Evolutionary conservation across 2,888 invertebrate species (phyloP).

Genomic region (Germaria angustata): DNA sequence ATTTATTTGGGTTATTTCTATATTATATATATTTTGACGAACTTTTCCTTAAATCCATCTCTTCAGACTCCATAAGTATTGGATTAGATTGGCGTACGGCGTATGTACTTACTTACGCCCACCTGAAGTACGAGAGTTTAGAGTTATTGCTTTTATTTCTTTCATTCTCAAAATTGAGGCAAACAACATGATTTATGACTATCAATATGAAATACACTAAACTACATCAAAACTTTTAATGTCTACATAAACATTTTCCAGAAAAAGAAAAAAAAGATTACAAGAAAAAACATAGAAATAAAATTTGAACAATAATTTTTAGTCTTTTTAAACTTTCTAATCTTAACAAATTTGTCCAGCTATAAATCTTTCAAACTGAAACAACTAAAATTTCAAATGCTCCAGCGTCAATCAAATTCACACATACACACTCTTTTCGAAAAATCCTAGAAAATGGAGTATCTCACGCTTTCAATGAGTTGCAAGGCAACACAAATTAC

Average conservation of each 20-base stretch:
- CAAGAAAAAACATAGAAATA: neutral
- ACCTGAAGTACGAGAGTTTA: slow-evolving; percentile 56
- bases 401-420: slow-evolving; percentile 51
- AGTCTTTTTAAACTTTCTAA: slow-evolving; percentile 57
- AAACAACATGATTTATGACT: slow-evolving; percentile 70
- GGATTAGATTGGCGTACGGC: slow-evolving; percentile 24
- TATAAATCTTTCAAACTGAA: slow-evolving; percentile 45
- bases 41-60: neutral
- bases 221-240: slow-evolving; percentile 36
- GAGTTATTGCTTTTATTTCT: neutral
- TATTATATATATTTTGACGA: slow-evolving; percentile 12
- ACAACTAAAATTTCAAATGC: slow-evolving; percentile 32
- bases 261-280: neutral
- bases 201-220: slow-evolving; percentile 53
- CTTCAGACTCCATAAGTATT: neutral
- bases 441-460: slow-evolving; percentile 26
- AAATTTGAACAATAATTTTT: slow-evolving; percentile 43
- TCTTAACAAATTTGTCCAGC: slow-evolving; percentile 59
- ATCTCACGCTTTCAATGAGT: slow-evolving; percentile 48
- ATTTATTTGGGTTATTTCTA: slow-evolving; percentile 24
- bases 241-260: slow-evolving; percentile 24
- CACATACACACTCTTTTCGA: neutral
- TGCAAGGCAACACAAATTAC: neutral
- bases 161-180: slow-evolving; percentile 66
- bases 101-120: slow-evolving; percentile 57